These are phyloP conservation scores for Tupaia chinensis DNA, from an alignment of 2,113 vertebrate genomes.

Conservation along the genomic window DNA sequence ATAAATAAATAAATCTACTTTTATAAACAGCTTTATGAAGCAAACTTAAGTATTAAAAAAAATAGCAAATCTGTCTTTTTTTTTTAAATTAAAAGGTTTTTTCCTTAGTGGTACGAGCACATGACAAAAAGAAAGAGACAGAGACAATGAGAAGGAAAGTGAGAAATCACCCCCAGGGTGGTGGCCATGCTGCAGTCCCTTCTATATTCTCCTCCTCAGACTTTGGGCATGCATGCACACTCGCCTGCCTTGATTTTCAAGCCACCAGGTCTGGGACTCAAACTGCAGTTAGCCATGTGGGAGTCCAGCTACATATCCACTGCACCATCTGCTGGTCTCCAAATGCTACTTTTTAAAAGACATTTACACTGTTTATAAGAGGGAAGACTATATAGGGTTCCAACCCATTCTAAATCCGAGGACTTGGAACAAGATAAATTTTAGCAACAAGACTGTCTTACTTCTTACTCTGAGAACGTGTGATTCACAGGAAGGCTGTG, in stretches of 20 bases:
- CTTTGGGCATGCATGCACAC: no score
- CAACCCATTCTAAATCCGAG: background rate
- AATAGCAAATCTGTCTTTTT: background rate
- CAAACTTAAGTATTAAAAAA: conserved; percentile 42
- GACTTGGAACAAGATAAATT: background rate
- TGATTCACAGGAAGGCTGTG: background rate
- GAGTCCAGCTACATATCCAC: no score
- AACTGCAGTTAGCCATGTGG: no score
- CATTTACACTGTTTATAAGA: background rate
- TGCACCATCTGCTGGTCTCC: background rate
- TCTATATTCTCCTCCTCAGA: no score
- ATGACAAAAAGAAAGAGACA: no score
- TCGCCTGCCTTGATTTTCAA: no score
- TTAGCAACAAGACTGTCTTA: background rate
- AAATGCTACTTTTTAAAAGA: conserved; percentile 43
- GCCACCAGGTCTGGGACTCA: no score
- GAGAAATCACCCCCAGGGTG: no score
- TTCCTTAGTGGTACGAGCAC: no score
- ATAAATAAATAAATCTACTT: conserved; percentile 43
- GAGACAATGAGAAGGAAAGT: no score
- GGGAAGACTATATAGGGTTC: background rate
- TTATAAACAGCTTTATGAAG: conserved; percentile 57
- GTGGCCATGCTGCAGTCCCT: no score
- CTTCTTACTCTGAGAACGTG: background rate
- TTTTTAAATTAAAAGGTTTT: no score